Evolutionary conservation across 2,113 vertebrate species (phyloP).

Genomic region (Pseudopodoces humilis): DNA sequence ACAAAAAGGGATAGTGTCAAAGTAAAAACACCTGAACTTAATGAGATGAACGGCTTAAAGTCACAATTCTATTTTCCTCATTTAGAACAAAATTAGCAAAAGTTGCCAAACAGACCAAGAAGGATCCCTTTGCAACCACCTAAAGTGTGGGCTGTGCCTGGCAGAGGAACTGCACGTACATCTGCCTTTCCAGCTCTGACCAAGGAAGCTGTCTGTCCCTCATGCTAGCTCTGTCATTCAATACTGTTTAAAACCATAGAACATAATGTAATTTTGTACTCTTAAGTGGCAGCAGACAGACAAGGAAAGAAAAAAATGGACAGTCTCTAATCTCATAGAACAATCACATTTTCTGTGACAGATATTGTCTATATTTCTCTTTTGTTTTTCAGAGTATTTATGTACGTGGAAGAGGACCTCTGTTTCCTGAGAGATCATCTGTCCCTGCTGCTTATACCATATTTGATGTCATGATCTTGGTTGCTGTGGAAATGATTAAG

Average conservation of each 20-base stretch:
- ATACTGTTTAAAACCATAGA: not conserved
- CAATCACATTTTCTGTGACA: not conserved
- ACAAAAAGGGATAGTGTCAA: not conserved
- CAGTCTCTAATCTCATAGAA: not conserved
- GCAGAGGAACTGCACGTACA: not conserved
- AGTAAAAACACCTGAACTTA: not conserved
- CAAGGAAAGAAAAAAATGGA: not conserved
- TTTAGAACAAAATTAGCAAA: not conserved
- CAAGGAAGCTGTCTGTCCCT: not conserved
- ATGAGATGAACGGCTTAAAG: not conserved
- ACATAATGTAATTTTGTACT: not conserved
- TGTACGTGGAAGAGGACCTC: not conserved
- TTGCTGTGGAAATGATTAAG: conserved; percentile 68
- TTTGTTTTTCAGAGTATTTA: not conserved
- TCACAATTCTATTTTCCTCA: not conserved
- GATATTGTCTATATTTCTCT: not conserved
- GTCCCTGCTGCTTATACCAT: conserved; percentile 7
- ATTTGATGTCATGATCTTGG: conserved; percentile 34
- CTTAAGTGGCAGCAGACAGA: not conserved
- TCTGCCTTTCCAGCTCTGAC: not conserved
- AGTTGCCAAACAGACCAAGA: not conserved
- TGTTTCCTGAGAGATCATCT: conserved; percentile 40
- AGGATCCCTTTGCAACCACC: not conserved
- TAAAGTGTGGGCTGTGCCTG: not conserved
- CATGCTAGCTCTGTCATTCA: not conserved